A percentile compares a stretch with the other conserved stretches of the same genome.
Conservation (phyloP, 2,888 invertebrate genomes). For the Drosophila subsilvestris region DNA sequence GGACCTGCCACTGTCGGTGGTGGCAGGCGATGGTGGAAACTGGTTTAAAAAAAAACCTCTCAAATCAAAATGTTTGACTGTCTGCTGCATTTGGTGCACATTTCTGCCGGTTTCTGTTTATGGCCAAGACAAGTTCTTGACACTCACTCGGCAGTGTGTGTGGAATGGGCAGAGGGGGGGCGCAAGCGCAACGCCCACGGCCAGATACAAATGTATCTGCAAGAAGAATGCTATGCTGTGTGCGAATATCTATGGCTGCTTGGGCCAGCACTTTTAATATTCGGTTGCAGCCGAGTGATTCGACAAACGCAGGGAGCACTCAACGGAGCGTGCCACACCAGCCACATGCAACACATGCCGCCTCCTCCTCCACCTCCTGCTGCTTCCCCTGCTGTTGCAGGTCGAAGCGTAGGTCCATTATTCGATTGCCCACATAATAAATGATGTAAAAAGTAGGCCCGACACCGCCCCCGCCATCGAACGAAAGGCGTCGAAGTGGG, state of each 20-base stretch:
- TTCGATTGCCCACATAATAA: conserved; percentile 70
- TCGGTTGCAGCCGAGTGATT: conserved; percentile 59
- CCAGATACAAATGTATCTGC: conserved; percentile 24
- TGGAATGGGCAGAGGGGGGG: conserved; percentile 33
- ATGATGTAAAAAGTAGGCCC: conserved; percentile 72
- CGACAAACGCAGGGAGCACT: conserved; percentile 61
- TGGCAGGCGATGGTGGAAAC: conserved; percentile 31
- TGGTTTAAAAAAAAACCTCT: conserved; percentile 21
- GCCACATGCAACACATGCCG: conserved; percentile 28
- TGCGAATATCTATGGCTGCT: conserved; percentile 20
- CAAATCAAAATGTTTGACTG: conserved; percentile 44
- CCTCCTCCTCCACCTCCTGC: not conserved
- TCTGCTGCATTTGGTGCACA: conserved; percentile 72
- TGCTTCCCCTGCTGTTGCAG: conserved; percentile 13
- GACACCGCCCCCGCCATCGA: not conserved
- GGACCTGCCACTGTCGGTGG: conserved; percentile 21
- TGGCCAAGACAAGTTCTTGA: conserved; percentile 79
- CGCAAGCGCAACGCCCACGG: conserved; percentile 36
- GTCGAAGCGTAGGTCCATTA: conserved; percentile 50
- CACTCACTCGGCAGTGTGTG: conserved; percentile 66
- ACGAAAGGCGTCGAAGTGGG: conserved; percentile 19
- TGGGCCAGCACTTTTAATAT: conserved; percentile 7
- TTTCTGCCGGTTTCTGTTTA: conserved; percentile 79
- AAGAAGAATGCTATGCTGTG: conserved; percentile 1
- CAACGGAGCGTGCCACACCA: conserved; percentile 70